Evolutionary conservation across 2,888 invertebrate species (phyloP).

Genomic region (Gerris lacustris): DNA sequence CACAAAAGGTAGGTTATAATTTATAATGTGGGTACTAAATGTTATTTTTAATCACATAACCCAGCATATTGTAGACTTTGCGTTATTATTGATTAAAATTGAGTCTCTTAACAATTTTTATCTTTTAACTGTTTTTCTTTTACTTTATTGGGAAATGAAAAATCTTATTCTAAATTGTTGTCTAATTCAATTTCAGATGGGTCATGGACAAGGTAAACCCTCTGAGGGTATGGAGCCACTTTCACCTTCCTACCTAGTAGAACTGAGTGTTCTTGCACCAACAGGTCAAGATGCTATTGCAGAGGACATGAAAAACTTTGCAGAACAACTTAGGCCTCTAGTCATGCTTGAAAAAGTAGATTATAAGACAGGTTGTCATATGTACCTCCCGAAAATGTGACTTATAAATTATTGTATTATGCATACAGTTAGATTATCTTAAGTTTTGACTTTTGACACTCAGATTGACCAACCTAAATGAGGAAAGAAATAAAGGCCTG

Average conservation of each 20-base stretch:
- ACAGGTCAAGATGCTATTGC: constrained; percentile 88
- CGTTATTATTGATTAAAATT: no score
- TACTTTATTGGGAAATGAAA: neutral
- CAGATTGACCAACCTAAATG: neutral
- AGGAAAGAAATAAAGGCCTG: neutral
- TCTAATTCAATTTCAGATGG: neutral
- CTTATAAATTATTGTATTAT: neutral
- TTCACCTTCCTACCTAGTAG: constrained; percentile 85
- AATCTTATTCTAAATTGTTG: no score
- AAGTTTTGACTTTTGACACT: no score
- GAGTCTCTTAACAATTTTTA: neutral
- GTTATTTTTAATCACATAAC: no score
- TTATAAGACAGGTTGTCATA: constrained; percentile 46
- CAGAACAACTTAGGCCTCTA: constrained; percentile 83
- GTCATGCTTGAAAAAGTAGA: constrained; percentile 88
- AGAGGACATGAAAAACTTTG: constrained; percentile 89
- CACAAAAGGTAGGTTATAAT: no score
- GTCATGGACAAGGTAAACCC: constrained; percentile 53
- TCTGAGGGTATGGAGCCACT: constrained; percentile 66
- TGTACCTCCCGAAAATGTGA: neutral
- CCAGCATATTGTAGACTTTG: no score
- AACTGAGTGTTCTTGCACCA: constrained; percentile 79
- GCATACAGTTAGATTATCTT: no score
- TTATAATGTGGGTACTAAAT: no score
- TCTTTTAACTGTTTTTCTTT: neutral